phyloP scores from a whole-genome alignment of 2,113 vertebrate genomes.

The Pristiophorus japonicus region DNA sequence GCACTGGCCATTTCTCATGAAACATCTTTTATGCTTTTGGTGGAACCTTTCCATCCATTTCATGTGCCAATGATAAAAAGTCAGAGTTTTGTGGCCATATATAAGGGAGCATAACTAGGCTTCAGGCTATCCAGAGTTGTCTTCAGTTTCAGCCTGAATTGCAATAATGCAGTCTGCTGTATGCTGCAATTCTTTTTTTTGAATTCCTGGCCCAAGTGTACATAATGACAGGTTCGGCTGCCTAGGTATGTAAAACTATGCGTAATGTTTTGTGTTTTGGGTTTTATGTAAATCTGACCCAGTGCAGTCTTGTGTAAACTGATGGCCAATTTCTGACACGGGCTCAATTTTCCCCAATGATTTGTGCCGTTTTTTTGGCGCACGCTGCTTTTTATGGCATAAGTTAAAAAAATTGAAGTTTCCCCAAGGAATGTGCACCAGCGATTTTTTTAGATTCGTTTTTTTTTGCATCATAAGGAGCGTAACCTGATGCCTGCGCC shows the following conservation, averaged over 20 bases:
- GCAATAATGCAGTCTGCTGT: not conserved
- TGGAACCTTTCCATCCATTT: not conserved
- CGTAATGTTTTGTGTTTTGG: not conserved
- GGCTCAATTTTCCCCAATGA: too few species aligned
- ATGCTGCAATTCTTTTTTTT: not conserved
- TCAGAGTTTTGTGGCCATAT: not conserved
- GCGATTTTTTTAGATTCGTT: too few species aligned
- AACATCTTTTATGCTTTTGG: not conserved
- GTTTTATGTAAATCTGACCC: not conserved
- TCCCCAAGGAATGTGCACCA: too few species aligned
- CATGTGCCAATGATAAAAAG: not conserved
- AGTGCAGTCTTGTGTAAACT: not conserved
- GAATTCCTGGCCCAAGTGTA: not conserved
- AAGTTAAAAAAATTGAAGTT: too few species aligned
- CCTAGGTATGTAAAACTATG: not conserved
- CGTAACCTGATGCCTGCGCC: too few species aligned
- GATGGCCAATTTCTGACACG: not conserved
- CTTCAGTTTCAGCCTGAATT: not conserved
- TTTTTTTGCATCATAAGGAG: too few species aligned
- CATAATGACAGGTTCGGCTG: not conserved
- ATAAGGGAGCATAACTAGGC: not conserved
- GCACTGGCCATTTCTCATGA: not conserved
- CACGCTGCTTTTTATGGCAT: too few species aligned
- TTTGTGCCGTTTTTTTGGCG: too few species aligned
- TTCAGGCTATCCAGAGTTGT: not conserved